Percentiles rank a stretch among this genome's conserved stretches.
Conservation (phyloP, 2,113 vertebrate species). For the Peromyscus leucopus region DNA sequence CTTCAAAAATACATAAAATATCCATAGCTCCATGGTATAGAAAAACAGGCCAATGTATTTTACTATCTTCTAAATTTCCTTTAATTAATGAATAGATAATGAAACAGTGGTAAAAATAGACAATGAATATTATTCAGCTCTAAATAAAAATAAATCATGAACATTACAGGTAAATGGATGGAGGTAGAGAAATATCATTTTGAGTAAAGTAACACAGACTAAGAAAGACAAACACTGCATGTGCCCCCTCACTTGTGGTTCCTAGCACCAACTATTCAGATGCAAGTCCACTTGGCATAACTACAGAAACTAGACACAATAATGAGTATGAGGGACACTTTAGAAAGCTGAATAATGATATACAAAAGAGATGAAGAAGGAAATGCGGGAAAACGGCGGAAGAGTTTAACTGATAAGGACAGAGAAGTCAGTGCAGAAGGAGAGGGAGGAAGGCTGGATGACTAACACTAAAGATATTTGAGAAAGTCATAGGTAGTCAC, state of each 20-base stretch:
- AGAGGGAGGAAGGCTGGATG: background rate
- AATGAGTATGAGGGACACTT: background rate
- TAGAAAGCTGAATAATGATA: background rate
- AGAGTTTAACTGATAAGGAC: background rate
- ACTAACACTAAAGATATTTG: background rate
- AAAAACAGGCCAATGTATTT: background rate
- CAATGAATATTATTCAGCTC: background rate
- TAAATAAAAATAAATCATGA: background rate
- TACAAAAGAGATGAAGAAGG: background rate
- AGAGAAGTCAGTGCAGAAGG: background rate
- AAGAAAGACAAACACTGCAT: background rate
- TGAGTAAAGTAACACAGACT: background rate
- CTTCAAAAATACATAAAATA: background rate
- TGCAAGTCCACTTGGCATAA: background rate
- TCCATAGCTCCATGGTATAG: background rate
- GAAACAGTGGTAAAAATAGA: background rate
- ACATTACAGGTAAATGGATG: background rate
- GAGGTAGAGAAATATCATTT: background rate
- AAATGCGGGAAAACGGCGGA: accelerated
- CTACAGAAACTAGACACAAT: background rate
- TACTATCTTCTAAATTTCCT: background rate
- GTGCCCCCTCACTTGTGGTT: background rate
- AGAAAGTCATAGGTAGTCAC: background rate
- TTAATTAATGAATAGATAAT: background rate
- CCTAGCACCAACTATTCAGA: background rate